A percentile compares a stretch with the other conserved stretches of the same genome.
Evolutionary conservation across 2,888 invertebrate genomes (phyloP).

Genomic region (Spilosoma lubricipeda): DNA sequence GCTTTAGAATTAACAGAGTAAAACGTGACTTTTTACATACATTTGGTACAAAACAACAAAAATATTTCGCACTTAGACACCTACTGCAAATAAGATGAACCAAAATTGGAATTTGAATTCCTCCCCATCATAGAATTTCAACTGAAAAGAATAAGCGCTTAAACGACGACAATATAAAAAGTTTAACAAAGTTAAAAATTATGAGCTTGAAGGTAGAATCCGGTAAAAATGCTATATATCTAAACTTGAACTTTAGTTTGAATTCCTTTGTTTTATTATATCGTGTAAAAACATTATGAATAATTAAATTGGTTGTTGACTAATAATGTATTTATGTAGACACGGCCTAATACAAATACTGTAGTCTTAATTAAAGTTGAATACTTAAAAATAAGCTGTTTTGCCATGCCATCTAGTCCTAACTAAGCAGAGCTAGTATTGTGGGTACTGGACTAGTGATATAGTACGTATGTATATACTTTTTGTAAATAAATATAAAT

Average conservation of each 20-base stretch:
- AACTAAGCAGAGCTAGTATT: too few species aligned
- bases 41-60: background rate
- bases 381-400: background rate
- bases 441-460: too few species aligned
- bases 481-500: too few species aligned
- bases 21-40: background rate
- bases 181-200: slow-evolving; percentile 1
- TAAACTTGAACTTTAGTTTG: background rate
- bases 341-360: too few species aligned
- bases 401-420: too few species aligned
- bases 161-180: slow-evolving; percentile 1
- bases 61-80: background rate
- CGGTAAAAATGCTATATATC: background rate
- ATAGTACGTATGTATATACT: too few species aligned
- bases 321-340: too few species aligned
- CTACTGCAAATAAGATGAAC: background rate
- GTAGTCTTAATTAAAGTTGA: too few species aligned
- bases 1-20: background rate
- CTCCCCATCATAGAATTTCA: background rate
- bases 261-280: background rate
- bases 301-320: background rate
- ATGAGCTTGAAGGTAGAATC: background rate
- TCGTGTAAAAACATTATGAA: background rate
- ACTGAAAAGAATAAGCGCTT: background rate
- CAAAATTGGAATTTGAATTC: background rate